Conservation (phyloP, 2,888 invertebrate genomes). For the Mystacides longicornis region DNA sequence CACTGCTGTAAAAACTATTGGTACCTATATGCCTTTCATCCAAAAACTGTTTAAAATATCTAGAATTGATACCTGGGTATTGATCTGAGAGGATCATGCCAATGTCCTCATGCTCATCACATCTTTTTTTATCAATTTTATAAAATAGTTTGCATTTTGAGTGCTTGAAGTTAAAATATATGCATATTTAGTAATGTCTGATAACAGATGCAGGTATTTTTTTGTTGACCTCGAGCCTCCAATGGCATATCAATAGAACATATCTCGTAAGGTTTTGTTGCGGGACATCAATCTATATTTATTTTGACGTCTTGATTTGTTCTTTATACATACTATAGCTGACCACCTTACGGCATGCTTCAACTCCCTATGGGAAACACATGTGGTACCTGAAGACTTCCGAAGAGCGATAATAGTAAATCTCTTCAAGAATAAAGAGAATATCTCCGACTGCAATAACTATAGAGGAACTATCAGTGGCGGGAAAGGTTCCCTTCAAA, state of each 20-base stretch:
- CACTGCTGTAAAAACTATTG: conserved; percentile 30
- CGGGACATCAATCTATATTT: conserved; percentile 29
- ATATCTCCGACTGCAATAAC: too few relatives aligned
- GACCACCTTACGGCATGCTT: too few relatives aligned
- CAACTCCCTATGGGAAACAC: too few relatives aligned
- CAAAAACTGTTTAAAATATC: conserved; percentile 12
- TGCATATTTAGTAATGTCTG: conserved; percentile 28
- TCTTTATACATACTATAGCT: conserved; percentile 29
- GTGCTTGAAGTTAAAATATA: conserved; percentile 28
- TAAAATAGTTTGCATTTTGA: conserved; percentile 28
- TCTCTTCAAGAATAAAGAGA: too few relatives aligned
- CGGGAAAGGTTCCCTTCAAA: too few relatives aligned
- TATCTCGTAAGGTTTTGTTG: conserved; percentile 28
- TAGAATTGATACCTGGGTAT: conserved; percentile 29
- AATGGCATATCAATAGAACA: conserved; percentile 29
- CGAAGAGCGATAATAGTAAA: too few relatives aligned
- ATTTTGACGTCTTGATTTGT: conserved; percentile 28
- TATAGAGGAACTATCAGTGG: too few relatives aligned
- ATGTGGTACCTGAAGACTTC: too few relatives aligned
- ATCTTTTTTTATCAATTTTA: conserved; percentile 25
- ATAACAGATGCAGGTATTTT: conserved; percentile 29
- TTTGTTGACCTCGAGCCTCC: conserved; percentile 28
- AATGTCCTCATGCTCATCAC: conserved; percentile 11
- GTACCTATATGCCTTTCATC: conserved; percentile 21
- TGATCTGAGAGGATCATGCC: conserved; percentile 25